Conservation (phyloP, 2,888 invertebrate species). For the Mechanitis messenoides region DNA sequence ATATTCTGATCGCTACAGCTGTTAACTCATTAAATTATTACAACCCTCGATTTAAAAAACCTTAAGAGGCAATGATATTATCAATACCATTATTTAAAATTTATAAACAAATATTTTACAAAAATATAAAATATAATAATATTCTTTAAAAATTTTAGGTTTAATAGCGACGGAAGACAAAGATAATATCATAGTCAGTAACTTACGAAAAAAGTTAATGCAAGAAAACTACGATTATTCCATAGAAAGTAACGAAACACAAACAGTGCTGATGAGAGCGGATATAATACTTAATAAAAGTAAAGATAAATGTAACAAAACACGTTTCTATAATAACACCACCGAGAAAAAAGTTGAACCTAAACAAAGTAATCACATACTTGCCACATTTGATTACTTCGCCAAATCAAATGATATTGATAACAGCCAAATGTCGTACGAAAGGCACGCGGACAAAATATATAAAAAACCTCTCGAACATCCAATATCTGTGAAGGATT, state of each 20-base stretch:
- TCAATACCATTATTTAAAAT: too few species aligned
- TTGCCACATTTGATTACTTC: not conserved
- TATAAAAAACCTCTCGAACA: conserved; percentile 7
- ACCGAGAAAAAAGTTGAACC: not conserved
- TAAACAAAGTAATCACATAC: not conserved
- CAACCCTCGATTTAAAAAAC: too few species aligned
- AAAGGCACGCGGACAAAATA: not conserved
- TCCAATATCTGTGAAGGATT: conserved; percentile 12
- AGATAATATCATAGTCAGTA: conserved; percentile 5
- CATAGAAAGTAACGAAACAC: not conserved
- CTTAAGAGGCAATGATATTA: too few species aligned
- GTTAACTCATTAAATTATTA: too few species aligned
- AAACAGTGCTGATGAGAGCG: not conserved
- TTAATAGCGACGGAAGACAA: not conserved
- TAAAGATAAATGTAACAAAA: not conserved
- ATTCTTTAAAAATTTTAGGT: not conserved
- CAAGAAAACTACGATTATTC: conserved; percentile 16
- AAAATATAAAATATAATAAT: too few species aligned
- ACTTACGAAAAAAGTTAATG: conserved; percentile 12
- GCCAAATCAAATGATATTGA: not conserved
- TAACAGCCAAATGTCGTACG: not conserved
- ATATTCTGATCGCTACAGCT: too few species aligned
- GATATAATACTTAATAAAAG: not conserved
- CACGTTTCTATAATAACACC: not conserved
- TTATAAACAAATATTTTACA: too few species aligned